Evolutionary conservation across 2,797 vertebrate genomes (phyloP).

Genomic region (Semaprochilodus insignis): DNA sequence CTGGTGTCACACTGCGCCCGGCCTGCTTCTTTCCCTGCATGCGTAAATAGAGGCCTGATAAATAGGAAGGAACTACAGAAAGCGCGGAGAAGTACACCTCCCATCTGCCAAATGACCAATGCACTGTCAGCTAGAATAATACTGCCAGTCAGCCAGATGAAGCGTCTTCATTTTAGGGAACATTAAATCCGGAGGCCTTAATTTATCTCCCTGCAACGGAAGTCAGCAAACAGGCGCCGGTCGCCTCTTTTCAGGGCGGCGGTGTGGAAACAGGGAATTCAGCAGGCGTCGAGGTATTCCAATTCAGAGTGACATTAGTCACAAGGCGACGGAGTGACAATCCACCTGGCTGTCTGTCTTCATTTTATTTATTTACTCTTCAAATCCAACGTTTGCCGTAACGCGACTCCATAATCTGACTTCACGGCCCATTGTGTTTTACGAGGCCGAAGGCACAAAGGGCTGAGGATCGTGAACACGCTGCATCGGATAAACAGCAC

Average conservation of each 20-base stretch:
- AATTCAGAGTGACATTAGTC: not conserved
- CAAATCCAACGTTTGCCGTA: not conserved
- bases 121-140: constrained; percentile 67
- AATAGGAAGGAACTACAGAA: constrained; percentile 43
- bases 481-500: not conserved
- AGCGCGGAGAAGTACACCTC: constrained; percentile 33
- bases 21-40: constrained; percentile 56
- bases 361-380: not conserved
- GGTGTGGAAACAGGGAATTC: not conserved
- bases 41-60: constrained; percentile 52
- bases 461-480: not conserved
- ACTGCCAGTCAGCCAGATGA: constrained; percentile 61
- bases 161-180: constrained; percentile 71
- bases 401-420: not conserved
- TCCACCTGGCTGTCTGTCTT: not conserved
- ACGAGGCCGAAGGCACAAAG: not conserved
- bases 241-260: not conserved
- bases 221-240: constrained; percentile 2
- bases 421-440: constrained; percentile 11
- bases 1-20: constrained; percentile 41
- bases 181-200: constrained; percentile 64
- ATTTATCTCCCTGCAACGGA: constrained; percentile 62
- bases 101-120: constrained; percentile 61
- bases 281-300: not conserved
- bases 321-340: not conserved